Base-by-base conservation (phyloP, 2,797 vertebrate genomes). In the Strix occidentalis region DNA sequence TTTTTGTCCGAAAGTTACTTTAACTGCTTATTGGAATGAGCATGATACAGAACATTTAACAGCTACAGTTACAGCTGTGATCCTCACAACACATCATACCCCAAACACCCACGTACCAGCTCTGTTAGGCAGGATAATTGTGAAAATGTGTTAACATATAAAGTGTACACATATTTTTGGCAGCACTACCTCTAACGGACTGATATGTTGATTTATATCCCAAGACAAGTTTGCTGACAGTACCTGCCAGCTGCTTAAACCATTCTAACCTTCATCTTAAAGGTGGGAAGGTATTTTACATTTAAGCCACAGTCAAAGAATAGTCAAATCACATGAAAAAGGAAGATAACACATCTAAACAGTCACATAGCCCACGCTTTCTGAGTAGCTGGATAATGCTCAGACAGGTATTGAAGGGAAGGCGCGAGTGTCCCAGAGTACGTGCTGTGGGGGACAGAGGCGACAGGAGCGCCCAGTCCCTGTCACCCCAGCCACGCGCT, bases 341-440 rank as follows among this genome's bases (percentile, higher is more conserved):
- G n/a, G 13, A 43, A 61, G 33, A 8, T 9, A 53, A 46, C 9
- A 4, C 28, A 21, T 24, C 16, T 33, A 19, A 74, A 25, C 4
- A 16, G 57, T 21, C 25, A 43, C 41, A 37, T 1, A 46, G 61
- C 39, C 14, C 31, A 4, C 0, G 3, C 29, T 37, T 23, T 28
- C 31, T 28, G 17, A 10, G 18, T 1, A 10, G 45, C 29, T 16
- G 23, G 75, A 15, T 23, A 10, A 24, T 0, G 24, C 33, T n/a
- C 23, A 37, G 54, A 11, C 53, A 5, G 5, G 56, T 5, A 6
- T 1, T 48, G 46, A 39, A 29, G 5, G 1, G 10, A 48, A 5
- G 0, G 16, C 9, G 5, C 5, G 7, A 63, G 24, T 6, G 25
- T 23, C 37, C 51, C 13, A 4, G 24, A 14, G 24, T 8, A 7